Conservation (phyloP, 1,140 invertebrate species). For the Drosophila triauraria region DNA sequence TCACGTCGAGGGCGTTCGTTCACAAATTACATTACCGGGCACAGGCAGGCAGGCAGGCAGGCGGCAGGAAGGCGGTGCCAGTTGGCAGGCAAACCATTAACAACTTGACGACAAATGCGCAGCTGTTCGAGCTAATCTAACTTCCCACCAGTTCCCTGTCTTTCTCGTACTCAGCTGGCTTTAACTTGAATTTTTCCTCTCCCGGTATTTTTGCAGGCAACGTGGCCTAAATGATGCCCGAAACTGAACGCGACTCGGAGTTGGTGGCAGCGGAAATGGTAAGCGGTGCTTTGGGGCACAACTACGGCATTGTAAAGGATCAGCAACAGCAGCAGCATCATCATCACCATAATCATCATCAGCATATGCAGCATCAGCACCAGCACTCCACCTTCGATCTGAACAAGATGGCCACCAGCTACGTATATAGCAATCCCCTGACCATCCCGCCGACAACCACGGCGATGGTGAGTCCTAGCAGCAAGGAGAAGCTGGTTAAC, state of each 20-base stretch:
- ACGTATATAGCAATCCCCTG: constrained; percentile 77
- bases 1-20: constrained; percentile 16
- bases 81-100: constrained; percentile 62
- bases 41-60: neutral
- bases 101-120: constrained; percentile 74
- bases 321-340: constrained; percentile 64
- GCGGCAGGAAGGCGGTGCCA: constrained; percentile 13
- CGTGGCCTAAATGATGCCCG: constrained; percentile 84
- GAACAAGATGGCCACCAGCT: constrained; percentile 74
- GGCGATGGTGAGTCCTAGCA: constrained; percentile 66
- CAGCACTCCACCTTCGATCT: constrained; percentile 24
- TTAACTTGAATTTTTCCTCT: constrained; percentile 14
- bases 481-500: constrained; percentile 75
- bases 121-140: constrained; percentile 67
- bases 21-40: constrained; percentile 55
- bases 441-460: constrained; percentile 67
- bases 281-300: constrained; percentile 73
- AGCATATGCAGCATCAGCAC: constrained; percentile 35
- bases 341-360: constrained; percentile 34
- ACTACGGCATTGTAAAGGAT: constrained; percentile 70
- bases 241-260: constrained; percentile 79
- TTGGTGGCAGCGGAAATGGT: constrained; percentile 80
- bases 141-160: constrained; percentile 25
- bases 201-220: constrained; percentile 48
- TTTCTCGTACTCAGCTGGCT: constrained; percentile 1